Evolutionary conservation across 2,797 vertebrate species (phyloP).

Genomic region (Notolepis coatsorum): DNA sequence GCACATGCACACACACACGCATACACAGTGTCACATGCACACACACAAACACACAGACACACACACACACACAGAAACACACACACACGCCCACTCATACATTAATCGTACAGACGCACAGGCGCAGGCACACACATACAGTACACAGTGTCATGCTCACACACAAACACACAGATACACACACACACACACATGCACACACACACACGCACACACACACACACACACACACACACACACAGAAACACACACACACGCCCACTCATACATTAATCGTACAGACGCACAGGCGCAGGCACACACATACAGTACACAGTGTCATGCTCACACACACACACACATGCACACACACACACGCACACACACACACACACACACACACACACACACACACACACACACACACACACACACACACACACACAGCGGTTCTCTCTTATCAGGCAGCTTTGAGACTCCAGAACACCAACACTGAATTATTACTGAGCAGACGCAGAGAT

Average conservation of each 20-base stretch:
- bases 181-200: no score
- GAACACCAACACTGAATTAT: conserved; percentile 28
- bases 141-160: no score
- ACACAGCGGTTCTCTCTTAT: background rate
- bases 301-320: no score
- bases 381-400: background rate
- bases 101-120: no score
- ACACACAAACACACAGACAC: no score
- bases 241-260: conserved; percentile 8
- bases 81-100: no score
- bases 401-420: background rate
- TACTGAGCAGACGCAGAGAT: conserved; percentile 27
- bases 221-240: background rate
- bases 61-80: no score
- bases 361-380: conserved; percentile 4
- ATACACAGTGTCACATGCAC: no score
- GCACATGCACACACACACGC: no score
- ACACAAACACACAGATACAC: no score
- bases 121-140: no score
- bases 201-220: background rate
- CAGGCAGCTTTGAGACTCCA: conserved; percentile 15
- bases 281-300: conserved; percentile 9
- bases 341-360: conserved; percentile 13
- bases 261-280: background rate
- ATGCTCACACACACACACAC: conserved; percentile 1